Conservation (phyloP, 2,888 invertebrate species). For the Perizoma affinitatum region DNA sequence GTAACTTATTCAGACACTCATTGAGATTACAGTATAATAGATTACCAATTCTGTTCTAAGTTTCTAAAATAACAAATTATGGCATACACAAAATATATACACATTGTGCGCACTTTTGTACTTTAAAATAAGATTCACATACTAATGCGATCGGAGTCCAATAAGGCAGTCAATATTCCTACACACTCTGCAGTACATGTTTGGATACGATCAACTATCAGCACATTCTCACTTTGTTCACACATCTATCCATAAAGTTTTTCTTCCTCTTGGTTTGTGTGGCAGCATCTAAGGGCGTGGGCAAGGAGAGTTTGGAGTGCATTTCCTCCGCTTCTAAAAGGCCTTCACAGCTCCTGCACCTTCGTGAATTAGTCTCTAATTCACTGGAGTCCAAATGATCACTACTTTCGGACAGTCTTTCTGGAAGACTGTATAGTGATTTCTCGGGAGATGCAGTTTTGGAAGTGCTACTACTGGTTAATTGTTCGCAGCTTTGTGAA, state of each 20-base stretch:
- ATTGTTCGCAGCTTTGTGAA: constrained; percentile 76
- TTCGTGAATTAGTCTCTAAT: constrained; percentile 65
- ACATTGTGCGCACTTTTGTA: constrained; percentile 81
- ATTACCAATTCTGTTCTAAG: constrained; percentile 62
- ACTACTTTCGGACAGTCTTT: constrained; percentile 73
- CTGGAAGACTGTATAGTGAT: constrained; percentile 72
- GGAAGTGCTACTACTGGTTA: constrained; percentile 71
- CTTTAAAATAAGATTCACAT: constrained; percentile 78
- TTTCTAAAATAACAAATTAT: constrained; percentile 58
- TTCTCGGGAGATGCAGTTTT: constrained; percentile 74
- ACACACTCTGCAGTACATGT: constrained; percentile 73
- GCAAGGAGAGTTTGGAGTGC: constrained; percentile 83
- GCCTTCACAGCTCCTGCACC: constrained; percentile 86
- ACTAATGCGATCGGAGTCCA: constrained; percentile 70
- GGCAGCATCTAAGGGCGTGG: constrained; percentile 82
- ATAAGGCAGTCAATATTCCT: constrained; percentile 65
- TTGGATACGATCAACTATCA: constrained; percentile 73
- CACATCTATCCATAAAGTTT: constrained; percentile 93
- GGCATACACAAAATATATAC: constrained; percentile 78
- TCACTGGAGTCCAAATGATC: constrained; percentile 65
- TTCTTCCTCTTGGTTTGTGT: constrained; percentile 87
- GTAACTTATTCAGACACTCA: constrained; percentile 69
- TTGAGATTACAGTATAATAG: constrained; percentile 77
- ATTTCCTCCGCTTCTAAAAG: constrained; percentile 81
- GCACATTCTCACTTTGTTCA: constrained; percentile 91